Conservation (phyloP, 2,113 vertebrate species). For the Dicrurus megarhynchus region DNA sequence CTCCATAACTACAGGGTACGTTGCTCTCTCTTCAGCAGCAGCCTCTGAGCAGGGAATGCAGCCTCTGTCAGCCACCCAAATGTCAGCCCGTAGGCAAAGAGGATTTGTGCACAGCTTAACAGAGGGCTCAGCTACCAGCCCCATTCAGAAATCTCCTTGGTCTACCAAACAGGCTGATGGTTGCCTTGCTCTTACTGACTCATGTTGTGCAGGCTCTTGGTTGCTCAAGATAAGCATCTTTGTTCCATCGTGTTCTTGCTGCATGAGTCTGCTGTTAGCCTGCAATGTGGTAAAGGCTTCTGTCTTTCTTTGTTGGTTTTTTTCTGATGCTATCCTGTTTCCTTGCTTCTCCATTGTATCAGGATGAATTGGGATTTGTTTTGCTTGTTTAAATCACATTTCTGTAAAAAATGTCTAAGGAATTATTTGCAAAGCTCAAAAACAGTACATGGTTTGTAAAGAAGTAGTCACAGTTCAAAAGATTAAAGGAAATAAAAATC, state of each 20-base stretch:
- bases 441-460: neutral
- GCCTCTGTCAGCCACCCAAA: neutral
- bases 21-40: neutral
- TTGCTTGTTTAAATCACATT: neutral
- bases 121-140: neutral
- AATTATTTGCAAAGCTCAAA: neutral
- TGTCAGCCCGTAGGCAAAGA: neutral
- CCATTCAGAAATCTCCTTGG: neutral
- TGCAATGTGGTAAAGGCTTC: neutral
- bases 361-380: neutral
- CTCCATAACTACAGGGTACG: accelerated
- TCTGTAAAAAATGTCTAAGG: neutral
- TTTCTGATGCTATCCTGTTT: neutral
- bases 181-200: neutral
- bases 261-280: neutral
- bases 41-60: neutral
- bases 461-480: neutral
- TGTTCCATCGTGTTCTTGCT: neutral
- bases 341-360: neutral
- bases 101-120: neutral
- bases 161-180: neutral
- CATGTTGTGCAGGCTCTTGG: neutral
- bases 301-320: neutral
- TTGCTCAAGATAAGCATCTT: neutral
- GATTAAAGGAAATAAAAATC: neutral